Evolutionary conservation across 1,140 invertebrate species (phyloP).

Genomic region (Chrysopa pallens): DNA sequence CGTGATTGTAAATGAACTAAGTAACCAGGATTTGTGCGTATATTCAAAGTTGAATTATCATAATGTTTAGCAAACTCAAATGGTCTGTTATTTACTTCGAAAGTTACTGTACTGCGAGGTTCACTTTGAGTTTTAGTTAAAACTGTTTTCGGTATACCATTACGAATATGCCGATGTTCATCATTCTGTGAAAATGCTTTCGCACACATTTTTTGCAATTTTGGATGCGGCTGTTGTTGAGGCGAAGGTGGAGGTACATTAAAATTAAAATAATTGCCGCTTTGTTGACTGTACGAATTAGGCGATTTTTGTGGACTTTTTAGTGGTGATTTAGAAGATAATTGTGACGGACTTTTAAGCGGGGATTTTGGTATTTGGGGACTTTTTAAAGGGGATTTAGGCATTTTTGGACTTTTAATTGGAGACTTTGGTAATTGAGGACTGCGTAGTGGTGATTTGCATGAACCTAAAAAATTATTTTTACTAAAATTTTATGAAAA

Average conservation of each 20-base stretch:
- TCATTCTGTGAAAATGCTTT: constrained; percentile 12
- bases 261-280: constrained; percentile 10
- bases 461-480: too few species aligned
- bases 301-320: constrained; percentile 1
- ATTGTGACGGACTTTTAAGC: too few species aligned
- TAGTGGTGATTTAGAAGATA: too few species aligned
- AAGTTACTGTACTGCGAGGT: constrained; percentile 1
- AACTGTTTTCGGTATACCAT: constrained; percentile 1
- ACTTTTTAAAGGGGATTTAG: background rate
- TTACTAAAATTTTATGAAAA: too few species aligned
- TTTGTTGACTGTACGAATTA: constrained; percentile 10
- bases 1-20: constrained; percentile 6
- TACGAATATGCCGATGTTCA: background rate
- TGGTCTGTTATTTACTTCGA: constrained; percentile 12
- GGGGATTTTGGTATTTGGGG: background rate
- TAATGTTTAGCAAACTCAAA: constrained; percentile 11
- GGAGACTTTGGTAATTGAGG: background rate
- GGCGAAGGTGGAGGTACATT: constrained; percentile 11
- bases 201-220: constrained; percentile 15
- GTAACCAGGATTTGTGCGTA: constrained; percentile 17
- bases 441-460: too few species aligned
- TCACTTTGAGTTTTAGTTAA: constrained; percentile 1
- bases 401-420: background rate
- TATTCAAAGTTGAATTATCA: constrained; percentile 9
- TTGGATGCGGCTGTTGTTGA: constrained; percentile 10